Percentiles rank a stretch among this genome's conserved stretches.
These are phyloP conservation scores for Diorhabda sublineata DNA, from an alignment of 1,140 invertebrate species.

Conservation along the genomic window DNA sequence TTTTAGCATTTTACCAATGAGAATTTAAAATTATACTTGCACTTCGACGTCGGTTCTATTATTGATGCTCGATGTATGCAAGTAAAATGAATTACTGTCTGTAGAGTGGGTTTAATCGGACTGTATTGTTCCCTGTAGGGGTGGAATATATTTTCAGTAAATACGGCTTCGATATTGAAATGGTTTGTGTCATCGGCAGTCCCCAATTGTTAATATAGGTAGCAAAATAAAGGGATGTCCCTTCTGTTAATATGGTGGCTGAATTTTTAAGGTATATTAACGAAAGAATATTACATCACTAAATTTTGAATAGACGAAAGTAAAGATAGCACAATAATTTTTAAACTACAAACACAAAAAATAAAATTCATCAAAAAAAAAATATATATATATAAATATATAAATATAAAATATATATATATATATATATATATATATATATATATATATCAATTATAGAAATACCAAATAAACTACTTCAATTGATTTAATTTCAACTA, in stretches of 20 bases:
- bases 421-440: too few species aligned
- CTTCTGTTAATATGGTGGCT: background rate
- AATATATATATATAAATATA: too few species aligned
- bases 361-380: too few species aligned
- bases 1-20: too few species aligned
- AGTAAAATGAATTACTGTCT: slow-evolving; percentile 2
- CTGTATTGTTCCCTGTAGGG: slow-evolving; percentile 1
- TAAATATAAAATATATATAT: too few species aligned
- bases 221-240: background rate
- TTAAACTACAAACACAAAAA: too few species aligned
- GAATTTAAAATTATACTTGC: background rate
- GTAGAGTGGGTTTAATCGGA: background rate
- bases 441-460: too few species aligned
- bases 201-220: background rate
- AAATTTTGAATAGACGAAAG: too few species aligned
- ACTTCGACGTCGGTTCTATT: background rate
- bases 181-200: slow-evolving; percentile 1
- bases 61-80: background rate
- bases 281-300: too few species aligned
- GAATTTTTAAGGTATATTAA: background rate
- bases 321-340: too few species aligned
- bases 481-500: too few species aligned
- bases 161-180: slow-evolving; percentile 2
- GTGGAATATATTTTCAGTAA: slow-evolving; percentile 2
- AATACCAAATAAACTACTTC: too few species aligned